Evolutionary conservation across 92 coral and sea anemone genomes (phyloP), one percentile per base, ranked within the genome.

Genomic region (Montipora capitata): DNA sequence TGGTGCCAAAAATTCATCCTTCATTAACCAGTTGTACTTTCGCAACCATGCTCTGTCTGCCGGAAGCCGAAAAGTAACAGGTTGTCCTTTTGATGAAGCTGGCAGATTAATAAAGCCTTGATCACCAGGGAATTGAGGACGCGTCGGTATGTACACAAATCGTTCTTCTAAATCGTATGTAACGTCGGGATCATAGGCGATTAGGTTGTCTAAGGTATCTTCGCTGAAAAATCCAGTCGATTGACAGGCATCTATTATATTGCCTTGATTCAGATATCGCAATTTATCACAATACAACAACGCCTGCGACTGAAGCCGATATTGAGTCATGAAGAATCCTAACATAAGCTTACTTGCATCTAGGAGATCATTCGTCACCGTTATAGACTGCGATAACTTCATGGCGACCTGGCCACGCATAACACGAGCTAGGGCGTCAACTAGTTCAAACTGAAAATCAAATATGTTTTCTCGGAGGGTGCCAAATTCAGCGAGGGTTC

Each of bases 391-490:
- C 3, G 81, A 38, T 41, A 17, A 12, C 83, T 78, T 78, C 52
- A 43, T 66, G 0, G 96, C 96, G 6, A 89, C 82, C 2, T 82
- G 68, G 0, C 94, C 96, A 18, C 96, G 92, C 6, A 93, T 74
- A 14, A 93, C 94, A 16, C 85, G 77, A 4, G 96, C 91, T 43
- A 93, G 6, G 17, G 94, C 73, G 57, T 93, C 96, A 3, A 93
- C 94, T 18, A 93, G 74, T 7, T 93, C 90, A 73, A 93, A 93
- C 84, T 93, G 96, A 52, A 91, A 93, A 62, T 93, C 96, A 68
- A 91, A 87, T 40, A 93, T 90, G 68, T 87, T 58, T 40, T 91
- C 96, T 66, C 96, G 59, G 38, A 93, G 86, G 10, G 94, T 64
- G 27, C 64, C 52, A 58, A 77, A 91, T 45, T 94, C 94, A 16